phyloP scores from a whole-genome alignment of 2,797 vertebrate species.

The Manis javanica region DNA sequence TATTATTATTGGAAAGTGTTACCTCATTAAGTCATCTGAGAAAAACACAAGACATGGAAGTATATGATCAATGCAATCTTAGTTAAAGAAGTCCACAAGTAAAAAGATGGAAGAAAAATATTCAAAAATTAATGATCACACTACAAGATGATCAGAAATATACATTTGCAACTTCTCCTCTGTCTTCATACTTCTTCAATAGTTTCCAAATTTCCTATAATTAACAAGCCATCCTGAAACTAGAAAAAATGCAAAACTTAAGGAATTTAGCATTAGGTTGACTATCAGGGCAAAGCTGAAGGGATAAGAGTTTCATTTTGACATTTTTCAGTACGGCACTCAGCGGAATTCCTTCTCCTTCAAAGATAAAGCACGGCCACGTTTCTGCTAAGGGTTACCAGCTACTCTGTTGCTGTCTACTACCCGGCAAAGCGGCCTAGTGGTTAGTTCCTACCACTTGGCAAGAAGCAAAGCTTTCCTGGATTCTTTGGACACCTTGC shows the following conservation, averaged over 20 bases:
- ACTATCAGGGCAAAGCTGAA: neutral
- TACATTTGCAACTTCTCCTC: neutral
- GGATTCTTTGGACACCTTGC: constrained; percentile 8
- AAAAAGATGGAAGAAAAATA: neutral
- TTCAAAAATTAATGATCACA: neutral
- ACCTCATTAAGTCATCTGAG: neutral
- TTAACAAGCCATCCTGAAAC: neutral
- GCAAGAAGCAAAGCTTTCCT: neutral
- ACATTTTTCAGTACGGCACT: neutral
- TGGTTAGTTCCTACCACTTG: neutral
- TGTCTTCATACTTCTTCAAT: neutral
- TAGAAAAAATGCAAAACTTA: neutral
- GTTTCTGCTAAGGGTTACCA: constrained; percentile 58
- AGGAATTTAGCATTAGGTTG: neutral
- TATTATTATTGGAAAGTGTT: neutral
- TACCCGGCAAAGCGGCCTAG: constrained; percentile 20
- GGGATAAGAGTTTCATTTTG: neutral
- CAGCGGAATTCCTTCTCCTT: neutral
- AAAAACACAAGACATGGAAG: neutral
- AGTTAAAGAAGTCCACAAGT: neutral
- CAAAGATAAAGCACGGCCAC: neutral
- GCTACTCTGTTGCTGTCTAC: neutral
- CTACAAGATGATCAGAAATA: neutral
- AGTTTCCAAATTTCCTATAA: neutral
- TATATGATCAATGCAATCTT: neutral